Evolutionary conservation across 2,113 vertebrate genomes (phyloP).

Genomic region (Aegotheles bennettii): DNA sequence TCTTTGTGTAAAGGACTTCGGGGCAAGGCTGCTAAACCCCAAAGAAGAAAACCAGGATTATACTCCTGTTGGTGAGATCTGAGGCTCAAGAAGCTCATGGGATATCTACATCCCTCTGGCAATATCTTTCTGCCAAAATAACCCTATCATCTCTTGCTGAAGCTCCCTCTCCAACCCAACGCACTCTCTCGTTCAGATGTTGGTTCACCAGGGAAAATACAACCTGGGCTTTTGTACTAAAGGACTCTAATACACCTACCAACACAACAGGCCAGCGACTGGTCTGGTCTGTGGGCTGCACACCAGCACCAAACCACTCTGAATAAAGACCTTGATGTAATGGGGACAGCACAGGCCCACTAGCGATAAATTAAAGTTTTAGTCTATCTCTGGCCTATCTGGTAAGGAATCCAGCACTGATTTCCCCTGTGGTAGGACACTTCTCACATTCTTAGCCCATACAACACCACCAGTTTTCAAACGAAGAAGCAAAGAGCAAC

Average conservation of each 20-base stretch:
- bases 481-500: neutral
- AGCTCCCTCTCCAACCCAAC: neutral
- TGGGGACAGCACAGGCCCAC: neutral
- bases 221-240: neutral
- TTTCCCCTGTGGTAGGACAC: neutral
- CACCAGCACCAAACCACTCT: neutral
- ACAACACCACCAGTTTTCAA: neutral
- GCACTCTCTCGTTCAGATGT: neutral
- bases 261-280: neutral
- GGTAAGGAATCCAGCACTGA: neutral
- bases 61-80: neutral
- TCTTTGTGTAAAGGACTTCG: neutral
- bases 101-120: neutral
- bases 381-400: neutral
- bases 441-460: neutral
- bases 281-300: neutral
- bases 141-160: neutral
- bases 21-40: neutral
- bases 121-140: neutral
- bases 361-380: neutral
- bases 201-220: neutral
- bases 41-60: neutral
- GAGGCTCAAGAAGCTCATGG: neutral
- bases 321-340: neutral
- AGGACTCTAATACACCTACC: neutral